Conservation (phyloP, 2,113 vertebrate species). For the Oryzias curvinotus region DNA sequence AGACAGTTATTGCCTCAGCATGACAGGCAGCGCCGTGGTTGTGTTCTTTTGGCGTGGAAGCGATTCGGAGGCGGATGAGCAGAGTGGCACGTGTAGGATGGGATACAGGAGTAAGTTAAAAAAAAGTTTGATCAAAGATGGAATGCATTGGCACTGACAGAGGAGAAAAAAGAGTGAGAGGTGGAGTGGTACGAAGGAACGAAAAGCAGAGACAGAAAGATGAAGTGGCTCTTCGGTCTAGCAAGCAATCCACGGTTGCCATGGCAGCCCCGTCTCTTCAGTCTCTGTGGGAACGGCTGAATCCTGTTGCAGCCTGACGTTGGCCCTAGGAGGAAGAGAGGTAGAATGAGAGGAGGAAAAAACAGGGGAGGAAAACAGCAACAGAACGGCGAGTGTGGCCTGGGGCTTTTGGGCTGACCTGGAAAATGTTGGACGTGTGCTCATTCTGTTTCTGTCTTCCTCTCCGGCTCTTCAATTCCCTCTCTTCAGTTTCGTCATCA, state of each 20-base stretch:
- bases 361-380: constrained; percentile 50
- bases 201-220: constrained; percentile 30
- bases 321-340: constrained; percentile 57
- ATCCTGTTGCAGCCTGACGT: constrained; percentile 77
- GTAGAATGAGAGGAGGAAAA: not conserved
- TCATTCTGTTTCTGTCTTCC: constrained; percentile 36
- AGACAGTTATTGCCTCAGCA: constrained; percentile 36
- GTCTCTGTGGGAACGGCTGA: constrained; percentile 80
- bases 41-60: constrained; percentile 13
- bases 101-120: not conserved
- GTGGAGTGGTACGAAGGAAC: constrained; percentile 30
- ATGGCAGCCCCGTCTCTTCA: constrained; percentile 76
- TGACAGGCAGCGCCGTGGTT: constrained; percentile 20
- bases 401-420: constrained; percentile 68
- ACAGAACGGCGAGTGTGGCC: constrained; percentile 65
- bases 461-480: constrained; percentile 15
- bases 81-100: constrained; percentile 7
- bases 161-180: not conserved
- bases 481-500: constrained; percentile 24
- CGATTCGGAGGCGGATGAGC: not conserved
- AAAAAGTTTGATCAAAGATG: constrained; percentile 9
- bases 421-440: constrained; percentile 66
- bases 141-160: constrained; percentile 2
- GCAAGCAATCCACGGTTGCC: constrained; percentile 76
- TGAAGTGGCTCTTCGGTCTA: constrained; percentile 47